Evolutionary conservation across 2,113 vertebrate genomes (phyloP), one percentile per base, ranked within the genome.

Genomic region (Hippocampus barbouri): DNA sequence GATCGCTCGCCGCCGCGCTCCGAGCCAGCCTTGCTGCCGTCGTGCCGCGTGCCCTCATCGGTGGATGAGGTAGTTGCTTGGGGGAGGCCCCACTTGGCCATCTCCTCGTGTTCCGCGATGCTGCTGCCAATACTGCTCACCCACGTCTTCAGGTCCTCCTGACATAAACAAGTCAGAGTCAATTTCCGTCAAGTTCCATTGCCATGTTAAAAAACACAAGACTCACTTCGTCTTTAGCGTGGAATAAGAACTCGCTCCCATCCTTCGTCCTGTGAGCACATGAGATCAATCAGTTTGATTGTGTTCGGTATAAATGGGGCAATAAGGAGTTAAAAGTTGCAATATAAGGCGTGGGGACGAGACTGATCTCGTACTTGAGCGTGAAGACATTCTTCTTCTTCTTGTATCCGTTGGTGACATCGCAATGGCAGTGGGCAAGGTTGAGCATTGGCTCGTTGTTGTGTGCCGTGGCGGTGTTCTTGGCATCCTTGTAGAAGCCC

Each of bases 351-450:
- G 12, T 4, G 41, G 30, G 8, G 41, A 18, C 2, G 15, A 49
- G 43, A 10, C 18, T 4, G 23, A 27, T n/a, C 23, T 40, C 88
- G 84, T 87, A 98, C 96, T 95, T 96, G 81, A 98, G 94, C 21
- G 95, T 98, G 89, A 98, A 97, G 85, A 98, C 96, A 3, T 96
- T 95, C 83, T 98, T 97, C 92, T 97, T 97, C 90, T 98, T 98
- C 92, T 97, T 97, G 93, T 97, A 98, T 77, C 95, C 94, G 16
- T 82, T 96, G 88, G 95, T 96, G 88, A 97, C 91, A 71, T 97
- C 95, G 20, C 93, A 91, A 86, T 91, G 83, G 86, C 95, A 93
- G 78, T 87, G 87, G 83, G 92, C 93, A 64, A 98, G 91, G 90
- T 73, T 95, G 76, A 97, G 91, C 68, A 94, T 86, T 0, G 94